Percentiles rank a stretch among this genome's conserved stretches.
Evolutionary conservation across 2,113 vertebrate genomes (phyloP).

Genomic region (Sinocyclocheilus anophthalmus): DNA sequence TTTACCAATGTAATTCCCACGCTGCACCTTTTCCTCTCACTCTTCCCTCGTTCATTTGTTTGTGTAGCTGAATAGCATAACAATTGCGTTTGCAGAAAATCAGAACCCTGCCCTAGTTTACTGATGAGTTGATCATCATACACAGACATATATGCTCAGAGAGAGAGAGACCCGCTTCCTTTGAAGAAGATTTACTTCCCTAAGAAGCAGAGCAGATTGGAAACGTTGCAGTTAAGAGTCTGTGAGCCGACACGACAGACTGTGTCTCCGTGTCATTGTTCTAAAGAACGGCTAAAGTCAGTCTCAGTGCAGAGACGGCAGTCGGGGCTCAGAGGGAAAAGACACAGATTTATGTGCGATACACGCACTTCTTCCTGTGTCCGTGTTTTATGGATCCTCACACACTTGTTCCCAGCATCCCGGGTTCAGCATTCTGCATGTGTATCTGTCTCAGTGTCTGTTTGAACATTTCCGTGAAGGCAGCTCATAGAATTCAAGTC

Average conservation of each 20-base stretch:
- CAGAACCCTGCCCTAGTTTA: conserved; percentile 21
- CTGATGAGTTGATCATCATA: conserved; percentile 35
- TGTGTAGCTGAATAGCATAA: conserved; percentile 29
- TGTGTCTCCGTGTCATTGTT: not conserved
- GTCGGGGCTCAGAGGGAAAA: not conserved
- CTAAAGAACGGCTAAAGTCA: not conserved
- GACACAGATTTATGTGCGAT: not conserved
- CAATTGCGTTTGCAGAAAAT: conserved; percentile 30
- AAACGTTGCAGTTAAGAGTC: not conserved
- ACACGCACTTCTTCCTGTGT: not conserved
- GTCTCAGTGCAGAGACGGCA: not conserved
- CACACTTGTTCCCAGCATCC: not conserved
- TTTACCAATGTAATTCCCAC: not conserved
- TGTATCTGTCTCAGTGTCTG: conserved; percentile 38
- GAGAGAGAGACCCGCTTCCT: not conserved
- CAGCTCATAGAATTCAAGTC: conserved; percentile 47
- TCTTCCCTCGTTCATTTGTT: conserved; percentile 3
- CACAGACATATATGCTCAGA: not conserved
- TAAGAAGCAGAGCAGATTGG: conserved; percentile 23
- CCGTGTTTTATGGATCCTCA: not conserved
- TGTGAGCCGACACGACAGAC: conserved; percentile 15
- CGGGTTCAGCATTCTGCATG: conserved; percentile 27
- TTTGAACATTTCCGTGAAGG: conserved; percentile 48
- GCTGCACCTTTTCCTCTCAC: conserved; percentile 3
- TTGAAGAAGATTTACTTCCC: conserved; percentile 29